Evolutionary conservation across 2,888 invertebrate species (phyloP), one percentile per base, ranked within the genome.

Genomic region (Catocala sponsa): DNA sequence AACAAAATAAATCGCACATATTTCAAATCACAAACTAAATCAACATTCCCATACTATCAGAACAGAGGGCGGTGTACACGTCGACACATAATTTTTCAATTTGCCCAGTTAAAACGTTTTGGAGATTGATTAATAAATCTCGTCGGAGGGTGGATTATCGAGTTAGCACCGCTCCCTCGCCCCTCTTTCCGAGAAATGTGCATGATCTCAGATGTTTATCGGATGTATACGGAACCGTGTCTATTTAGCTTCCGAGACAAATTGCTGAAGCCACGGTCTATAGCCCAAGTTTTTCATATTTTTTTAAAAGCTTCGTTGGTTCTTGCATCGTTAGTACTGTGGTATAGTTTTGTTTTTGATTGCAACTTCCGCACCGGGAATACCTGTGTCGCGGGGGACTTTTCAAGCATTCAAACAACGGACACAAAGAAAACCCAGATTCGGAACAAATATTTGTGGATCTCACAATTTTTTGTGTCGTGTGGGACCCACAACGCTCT

Each of bases 111-210:
- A 90, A 90, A 89, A 87, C 82, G 74, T 76, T 74, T 76, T 90
- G 88, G 88, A 89, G 92, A 91, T 92, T 90, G 93, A 93, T 94
- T 92, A 92, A 93, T 92, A 92, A 93, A 94, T 94, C 92, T 91
- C 85, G 82, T 81, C 85, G 25, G 73, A 77, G 74, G 75, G 75
- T 68, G 77, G 75, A 77, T 77, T 76, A 77, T 76, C 74, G 77
- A 76, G 75, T 76, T 76, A 74, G 84, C 82, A 84, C 62, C 57
- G 66, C 75, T 59, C 72, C 67, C 77, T 76, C 74, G 50, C 66
- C 69, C 65, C 61, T 77, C 77, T 67, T 76, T 72, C 77, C 72
- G 69, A 74, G 77, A 77, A 76, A 50, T 69, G 75, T 76, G 74
- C 75, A 76, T 76, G 75, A 76, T 77, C 78, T 78, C 79, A 78